Base-by-base conservation (phyloP, 2,797 vertebrate genomes). In the Enoplosus armatus region DNA sequence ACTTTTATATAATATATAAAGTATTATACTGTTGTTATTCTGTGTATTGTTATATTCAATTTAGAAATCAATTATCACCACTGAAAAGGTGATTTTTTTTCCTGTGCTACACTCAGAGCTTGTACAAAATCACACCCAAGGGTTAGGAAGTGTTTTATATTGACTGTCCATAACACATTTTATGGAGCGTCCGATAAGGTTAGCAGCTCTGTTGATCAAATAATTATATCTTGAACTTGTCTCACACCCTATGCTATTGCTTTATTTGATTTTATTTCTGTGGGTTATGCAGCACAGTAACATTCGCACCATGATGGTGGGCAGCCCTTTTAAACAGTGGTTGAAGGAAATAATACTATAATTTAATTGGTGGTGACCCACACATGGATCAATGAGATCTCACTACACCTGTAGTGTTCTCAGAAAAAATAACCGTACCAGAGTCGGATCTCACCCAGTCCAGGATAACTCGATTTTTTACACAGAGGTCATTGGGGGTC, bases 401-500 rank as follows among this genome's bases (percentile, higher is more conserved):
- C n/a, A n/a, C n/a, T n/a, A n/a, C 33, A 55, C n/a, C 20, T 58
- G 15, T 15, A 18, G 22, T 33, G n/a, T 56, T 50, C 20, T 31
- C 33, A 24, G 31, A 33, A 72, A 68, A 26, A 60, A 20, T 53
- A 53, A 50, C 24, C n/a, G 27, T 4, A 41, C 9, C 16, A 31
- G 33, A 45, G 18, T 33, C 55, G 45, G 3, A 53, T 43, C 37
- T 68, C 33, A 33, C 11, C 8, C 8, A 39, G 29, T 27, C 31
- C 7, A 20, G 63, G 51, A 16, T 75, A 20, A 26, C 35, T 50
- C 47, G 6, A 31, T 41, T 45, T 77, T 41, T 50, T n/a, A 45
- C n/a, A 24, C 43, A 58, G 15, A 22, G 58, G 37, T 64, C 77
- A 41, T 3, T 50, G 35, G 35, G 35, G 54, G 61, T 74, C 27